phyloP scores from a whole-genome alignment of 2,113 vertebrate species.

The Austrofundulus limnaeus region DNA sequence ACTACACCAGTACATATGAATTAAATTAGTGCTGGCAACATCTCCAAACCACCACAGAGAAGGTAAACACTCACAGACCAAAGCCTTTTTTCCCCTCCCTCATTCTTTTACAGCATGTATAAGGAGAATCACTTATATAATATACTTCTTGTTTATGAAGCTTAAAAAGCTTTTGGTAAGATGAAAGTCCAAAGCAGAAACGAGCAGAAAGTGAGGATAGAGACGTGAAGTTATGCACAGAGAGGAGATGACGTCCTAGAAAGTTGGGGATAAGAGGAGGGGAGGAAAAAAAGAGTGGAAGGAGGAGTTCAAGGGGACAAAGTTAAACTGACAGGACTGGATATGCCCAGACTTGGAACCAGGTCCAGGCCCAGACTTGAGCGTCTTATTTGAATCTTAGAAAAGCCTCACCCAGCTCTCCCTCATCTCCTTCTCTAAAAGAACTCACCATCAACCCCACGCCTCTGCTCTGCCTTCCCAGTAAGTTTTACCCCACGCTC shows the following conservation, averaged over 20 bases:
- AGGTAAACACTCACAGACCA: constrained; percentile 66
- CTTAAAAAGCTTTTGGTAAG: constrained; percentile 61
- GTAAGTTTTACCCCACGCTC: constrained; percentile 42
- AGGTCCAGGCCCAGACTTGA: constrained; percentile 75
- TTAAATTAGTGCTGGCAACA: constrained; percentile 68
- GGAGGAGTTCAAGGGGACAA: constrained; percentile 51
- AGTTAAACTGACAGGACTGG: constrained; percentile 72
- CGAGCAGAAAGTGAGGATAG: constrained; percentile 1
- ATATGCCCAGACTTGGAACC: constrained; percentile 75
- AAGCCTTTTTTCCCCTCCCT: constrained; percentile 20
- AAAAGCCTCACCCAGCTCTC: constrained; percentile 62
- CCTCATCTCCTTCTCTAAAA: constrained; percentile 32
- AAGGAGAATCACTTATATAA: constrained; percentile 60
- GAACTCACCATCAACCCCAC: constrained; percentile 28
- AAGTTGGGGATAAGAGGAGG: constrained; percentile 41
- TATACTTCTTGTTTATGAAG: constrained; percentile 29
- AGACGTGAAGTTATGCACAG: constrained; percentile 17
- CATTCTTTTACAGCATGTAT: constrained; percentile 36
- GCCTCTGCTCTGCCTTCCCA: constrained; percentile 25
- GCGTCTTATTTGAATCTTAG: constrained; percentile 58
- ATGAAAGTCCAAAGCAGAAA: constrained; percentile 38
- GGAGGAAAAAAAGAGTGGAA: constrained; percentile 4
- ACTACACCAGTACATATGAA: constrained; percentile 49
- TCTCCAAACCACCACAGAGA: constrained; percentile 59
- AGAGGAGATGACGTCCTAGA: constrained; percentile 49